Evolutionary conservation across 2,888 invertebrate genomes (phyloP).

Genomic region (Sinodicranocentrus sp.): DNA sequence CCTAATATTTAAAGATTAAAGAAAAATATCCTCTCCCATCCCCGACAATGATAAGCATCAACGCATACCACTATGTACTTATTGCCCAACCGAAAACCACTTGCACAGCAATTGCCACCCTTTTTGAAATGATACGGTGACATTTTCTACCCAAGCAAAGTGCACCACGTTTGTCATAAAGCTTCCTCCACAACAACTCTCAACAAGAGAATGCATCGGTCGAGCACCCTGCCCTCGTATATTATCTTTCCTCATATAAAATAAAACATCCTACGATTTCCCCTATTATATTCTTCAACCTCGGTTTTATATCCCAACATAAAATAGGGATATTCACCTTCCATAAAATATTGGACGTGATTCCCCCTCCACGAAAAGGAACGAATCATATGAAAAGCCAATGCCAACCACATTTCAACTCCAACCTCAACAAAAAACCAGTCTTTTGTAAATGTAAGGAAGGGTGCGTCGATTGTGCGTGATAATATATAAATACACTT

Average conservation of each 20-base stretch:
- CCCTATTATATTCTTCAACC: not conserved
- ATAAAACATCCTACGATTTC: no score
- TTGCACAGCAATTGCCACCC: constrained; percentile 7
- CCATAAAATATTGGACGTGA: not conserved
- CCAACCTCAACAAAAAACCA: no score
- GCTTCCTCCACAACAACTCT: constrained; percentile 17
- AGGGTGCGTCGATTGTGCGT: no score
- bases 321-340: no score
- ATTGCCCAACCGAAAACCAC: constrained; percentile 17
- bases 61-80: no score
- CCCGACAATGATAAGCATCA: no score
- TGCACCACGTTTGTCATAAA: constrained; percentile 21
- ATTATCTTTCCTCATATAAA: not conserved
- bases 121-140: constrained; percentile 9
- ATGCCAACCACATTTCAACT: constrained; percentile 8
- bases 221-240: constrained; percentile 25
- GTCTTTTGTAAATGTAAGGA: no score
- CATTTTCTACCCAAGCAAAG: constrained; percentile 16
- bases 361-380: not conserved
- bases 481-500: no score
- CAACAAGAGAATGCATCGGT: constrained; percentile 2
- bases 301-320: no score
- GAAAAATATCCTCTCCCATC: no score
- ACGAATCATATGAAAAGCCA: not conserved
- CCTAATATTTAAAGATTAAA: not conserved